phyloP scores from a whole-genome alignment of 2,888 invertebrate species.

The Griposia aprilina region DNA sequence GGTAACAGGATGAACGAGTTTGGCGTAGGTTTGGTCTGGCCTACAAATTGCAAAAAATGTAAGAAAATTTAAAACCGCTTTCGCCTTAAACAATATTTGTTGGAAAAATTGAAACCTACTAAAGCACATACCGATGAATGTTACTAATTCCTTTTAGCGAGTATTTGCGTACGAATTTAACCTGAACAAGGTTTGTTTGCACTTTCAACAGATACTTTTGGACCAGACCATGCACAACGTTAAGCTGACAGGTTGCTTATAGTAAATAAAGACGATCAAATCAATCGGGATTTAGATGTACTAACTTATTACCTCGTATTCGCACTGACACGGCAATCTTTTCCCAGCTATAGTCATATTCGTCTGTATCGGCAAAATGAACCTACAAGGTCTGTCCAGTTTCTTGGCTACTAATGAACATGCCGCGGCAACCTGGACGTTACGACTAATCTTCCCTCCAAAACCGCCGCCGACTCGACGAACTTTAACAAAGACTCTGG shows the following conservation, averaged over 20 bases:
- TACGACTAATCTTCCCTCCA: conserved; percentile 92
- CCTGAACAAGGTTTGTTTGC: not conserved
- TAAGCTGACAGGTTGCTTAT: not conserved
- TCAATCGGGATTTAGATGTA: not conserved
- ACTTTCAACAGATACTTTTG: too few species aligned
- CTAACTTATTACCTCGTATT: conserved; percentile 88
- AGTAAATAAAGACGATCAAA: not conserved
- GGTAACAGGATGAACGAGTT: too few species aligned
- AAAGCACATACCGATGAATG: too few species aligned
- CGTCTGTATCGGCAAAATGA: conserved; percentile 91
- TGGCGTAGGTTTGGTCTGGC: too few species aligned
- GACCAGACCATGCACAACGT: not conserved
- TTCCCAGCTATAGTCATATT: conserved; percentile 91
- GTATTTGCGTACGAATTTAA: not conserved
- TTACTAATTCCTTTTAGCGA: not conserved
- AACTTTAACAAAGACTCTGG: conserved; percentile 91
- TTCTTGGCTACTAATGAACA: conserved; percentile 91
- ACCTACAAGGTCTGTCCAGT: conserved; percentile 90
- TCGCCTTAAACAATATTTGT: too few species aligned
- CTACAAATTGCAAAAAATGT: too few species aligned
- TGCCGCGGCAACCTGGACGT: conserved; percentile 89
- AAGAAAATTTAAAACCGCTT: too few species aligned
- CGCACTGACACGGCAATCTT: conserved; percentile 87
- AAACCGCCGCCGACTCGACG: conserved; percentile 92
- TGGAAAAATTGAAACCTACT: not conserved